Conservation (phyloP, 2,113 vertebrate genomes). For the Strix aluco region DNA sequence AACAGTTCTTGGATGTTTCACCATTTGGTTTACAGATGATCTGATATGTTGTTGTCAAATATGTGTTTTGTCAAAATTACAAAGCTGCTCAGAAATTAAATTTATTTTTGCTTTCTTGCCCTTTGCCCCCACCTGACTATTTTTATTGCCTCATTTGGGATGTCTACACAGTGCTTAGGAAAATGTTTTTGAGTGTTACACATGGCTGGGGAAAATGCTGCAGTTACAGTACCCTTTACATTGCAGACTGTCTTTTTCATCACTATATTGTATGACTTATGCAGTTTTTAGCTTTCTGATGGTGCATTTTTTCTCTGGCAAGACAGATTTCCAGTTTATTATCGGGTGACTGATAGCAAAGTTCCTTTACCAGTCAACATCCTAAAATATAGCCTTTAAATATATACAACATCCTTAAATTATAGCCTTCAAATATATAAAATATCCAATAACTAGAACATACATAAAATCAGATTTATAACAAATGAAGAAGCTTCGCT, state of each 20-base stretch:
- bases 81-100: background rate
- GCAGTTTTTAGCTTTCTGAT: background rate
- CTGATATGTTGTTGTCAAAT: background rate
- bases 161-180: background rate
- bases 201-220: background rate
- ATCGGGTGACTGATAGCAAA: background rate
- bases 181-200: background rate
- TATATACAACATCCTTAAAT: background rate
- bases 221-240: background rate
- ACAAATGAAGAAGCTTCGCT: background rate
- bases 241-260: background rate
- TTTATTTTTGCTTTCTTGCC: background rate
- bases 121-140: background rate
- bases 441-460: background rate
- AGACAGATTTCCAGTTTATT: background rate
- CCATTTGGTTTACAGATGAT: background rate
- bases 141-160: background rate
- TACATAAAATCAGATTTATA: background rate
- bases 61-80: background rate
- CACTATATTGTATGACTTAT: background rate
- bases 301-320: background rate
- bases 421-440: background rate
- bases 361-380: background rate
- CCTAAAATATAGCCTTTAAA: background rate
- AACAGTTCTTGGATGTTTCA: background rate